Evolutionary conservation across 2,888 invertebrate genomes (phyloP).

Genomic region (Conops quadrifasciatus): DNA sequence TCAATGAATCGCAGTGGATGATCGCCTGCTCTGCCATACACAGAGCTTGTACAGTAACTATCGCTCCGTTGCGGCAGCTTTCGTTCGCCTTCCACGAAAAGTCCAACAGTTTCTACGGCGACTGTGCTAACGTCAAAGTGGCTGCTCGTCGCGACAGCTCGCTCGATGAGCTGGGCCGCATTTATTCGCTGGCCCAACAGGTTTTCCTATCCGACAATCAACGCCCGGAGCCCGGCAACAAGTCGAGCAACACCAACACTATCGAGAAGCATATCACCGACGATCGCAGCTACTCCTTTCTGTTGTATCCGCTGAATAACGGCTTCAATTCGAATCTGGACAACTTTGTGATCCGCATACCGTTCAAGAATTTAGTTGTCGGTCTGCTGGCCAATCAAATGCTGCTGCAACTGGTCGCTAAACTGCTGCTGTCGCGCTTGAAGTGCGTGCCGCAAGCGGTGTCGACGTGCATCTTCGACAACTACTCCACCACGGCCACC

Average conservation of each 20-base stretch:
- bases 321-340: constrained; percentile 77
- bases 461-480: constrained; percentile 65
- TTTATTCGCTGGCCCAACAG: constrained; percentile 90
- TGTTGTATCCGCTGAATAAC: constrained; percentile 82
- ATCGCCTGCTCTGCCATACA: constrained; percentile 83
- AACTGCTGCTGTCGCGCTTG: constrained; percentile 81
- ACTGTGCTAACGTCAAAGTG: constrained; percentile 90
- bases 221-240: constrained; percentile 56
- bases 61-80: constrained; percentile 86
- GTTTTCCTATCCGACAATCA: constrained; percentile 74
- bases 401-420: constrained; percentile 89
- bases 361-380: constrained; percentile 86
- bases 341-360: constrained; percentile 82
- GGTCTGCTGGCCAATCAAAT: constrained; percentile 92
- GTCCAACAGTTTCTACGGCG: constrained; percentile 94
- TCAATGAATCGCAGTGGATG: constrained; percentile 87
- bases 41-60: constrained; percentile 84
- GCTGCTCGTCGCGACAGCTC: constrained; percentile 90
- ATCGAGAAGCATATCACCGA: constrained; percentile 71
- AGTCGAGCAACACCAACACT: constrained; percentile 38
- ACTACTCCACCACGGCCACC: constrained; percentile 65
- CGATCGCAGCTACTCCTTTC: constrained; percentile 88
- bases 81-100: constrained; percentile 90
- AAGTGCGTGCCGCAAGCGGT: constrained; percentile 71
- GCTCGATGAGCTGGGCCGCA: constrained; percentile 81